These are phyloP conservation scores for Pipistrellus nathusii DNA, from an alignment of 2,797 vertebrate species.

Conservation along the genomic window DNA sequence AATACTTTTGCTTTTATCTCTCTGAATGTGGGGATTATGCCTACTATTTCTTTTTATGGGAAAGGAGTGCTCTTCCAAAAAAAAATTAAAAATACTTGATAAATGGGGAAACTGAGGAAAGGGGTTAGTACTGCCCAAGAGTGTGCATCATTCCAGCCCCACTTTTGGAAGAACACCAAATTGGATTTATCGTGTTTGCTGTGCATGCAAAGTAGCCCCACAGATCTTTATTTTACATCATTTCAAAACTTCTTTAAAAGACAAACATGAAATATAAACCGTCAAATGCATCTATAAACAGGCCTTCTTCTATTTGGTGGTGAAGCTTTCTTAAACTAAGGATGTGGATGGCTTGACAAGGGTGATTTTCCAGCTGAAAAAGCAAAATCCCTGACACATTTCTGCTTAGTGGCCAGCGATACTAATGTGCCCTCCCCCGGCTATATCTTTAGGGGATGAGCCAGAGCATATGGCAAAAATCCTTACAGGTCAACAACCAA, in stretches of 20 bases:
- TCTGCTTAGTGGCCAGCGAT: slow-evolving; percentile 20
- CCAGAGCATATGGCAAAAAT: slow-evolving; percentile 74
- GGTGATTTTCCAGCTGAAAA: slow-evolving; percentile 78
- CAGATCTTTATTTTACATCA: slow-evolving; percentile 12
- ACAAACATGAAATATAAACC: slow-evolving; percentile 40
- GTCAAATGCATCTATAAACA: background rate
- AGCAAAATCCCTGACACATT: slow-evolving; percentile 75
- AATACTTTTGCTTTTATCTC: background rate
- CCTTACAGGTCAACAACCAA: slow-evolving; percentile 53
- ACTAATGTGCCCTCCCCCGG: slow-evolving; percentile 59
- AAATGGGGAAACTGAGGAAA: slow-evolving; percentile 45
- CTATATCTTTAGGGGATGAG: slow-evolving; percentile 69
- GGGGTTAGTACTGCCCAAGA: background rate
- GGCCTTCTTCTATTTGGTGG: background rate
- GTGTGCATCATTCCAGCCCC: background rate
- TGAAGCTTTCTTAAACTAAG: slow-evolving; percentile 45
- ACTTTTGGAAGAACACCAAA: background rate
- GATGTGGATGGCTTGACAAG: slow-evolving; percentile 24
- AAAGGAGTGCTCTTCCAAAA: background rate
- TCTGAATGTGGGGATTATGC: background rate
- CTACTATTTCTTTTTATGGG: background rate
- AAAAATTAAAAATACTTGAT: background rate
- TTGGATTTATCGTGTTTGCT: background rate
- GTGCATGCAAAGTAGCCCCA: slow-evolving; percentile 16
- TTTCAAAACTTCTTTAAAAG: slow-evolving; percentile 40